Conservation (phyloP, 2,113 vertebrate species). For the Ptyas mucosa region DNA sequence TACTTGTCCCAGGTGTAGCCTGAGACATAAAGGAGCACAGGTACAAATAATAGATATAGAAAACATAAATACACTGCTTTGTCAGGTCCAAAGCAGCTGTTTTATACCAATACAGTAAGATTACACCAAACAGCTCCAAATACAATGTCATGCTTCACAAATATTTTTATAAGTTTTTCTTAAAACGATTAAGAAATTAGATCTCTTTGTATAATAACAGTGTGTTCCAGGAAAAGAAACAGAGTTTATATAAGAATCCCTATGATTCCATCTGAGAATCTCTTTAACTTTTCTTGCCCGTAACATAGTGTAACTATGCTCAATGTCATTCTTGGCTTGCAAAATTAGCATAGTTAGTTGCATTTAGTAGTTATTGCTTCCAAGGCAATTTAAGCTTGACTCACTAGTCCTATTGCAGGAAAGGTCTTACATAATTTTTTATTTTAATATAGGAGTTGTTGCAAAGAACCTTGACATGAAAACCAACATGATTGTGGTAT, state of each 20-base stretch:
- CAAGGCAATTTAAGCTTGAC: background rate
- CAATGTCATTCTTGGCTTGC: background rate
- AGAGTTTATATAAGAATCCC: conserved; percentile 32
- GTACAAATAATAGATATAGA: background rate
- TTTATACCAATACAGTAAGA: conserved; percentile 26
- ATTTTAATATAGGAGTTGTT: conserved; percentile 38
- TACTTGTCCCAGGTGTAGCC: background rate
- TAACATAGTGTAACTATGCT: background rate
- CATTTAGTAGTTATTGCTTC: background rate
- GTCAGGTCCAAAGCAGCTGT: conserved; percentile 26
- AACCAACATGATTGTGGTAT: conserved; percentile 12
- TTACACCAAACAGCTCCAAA: conserved; percentile 49
- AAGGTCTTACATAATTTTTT: conserved; percentile 46
- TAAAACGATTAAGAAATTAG: conserved; percentile 49
- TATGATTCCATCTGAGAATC: conserved; percentile 20
- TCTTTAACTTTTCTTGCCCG: conserved; percentile 47
- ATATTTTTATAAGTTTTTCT: conserved; percentile 59
- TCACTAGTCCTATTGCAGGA: background rate
- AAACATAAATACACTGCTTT: background rate
- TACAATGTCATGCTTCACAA: conserved; percentile 45
- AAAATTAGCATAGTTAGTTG: background rate
- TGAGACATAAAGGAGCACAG: background rate
- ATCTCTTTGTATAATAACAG: conserved; percentile 55
- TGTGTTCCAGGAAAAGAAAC: conserved; percentile 41
- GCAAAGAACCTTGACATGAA: conserved; percentile 31